Evolutionary conservation across 2,797 vertebrate genomes (phyloP).

Genomic region (Crax fasciolata): DNA sequence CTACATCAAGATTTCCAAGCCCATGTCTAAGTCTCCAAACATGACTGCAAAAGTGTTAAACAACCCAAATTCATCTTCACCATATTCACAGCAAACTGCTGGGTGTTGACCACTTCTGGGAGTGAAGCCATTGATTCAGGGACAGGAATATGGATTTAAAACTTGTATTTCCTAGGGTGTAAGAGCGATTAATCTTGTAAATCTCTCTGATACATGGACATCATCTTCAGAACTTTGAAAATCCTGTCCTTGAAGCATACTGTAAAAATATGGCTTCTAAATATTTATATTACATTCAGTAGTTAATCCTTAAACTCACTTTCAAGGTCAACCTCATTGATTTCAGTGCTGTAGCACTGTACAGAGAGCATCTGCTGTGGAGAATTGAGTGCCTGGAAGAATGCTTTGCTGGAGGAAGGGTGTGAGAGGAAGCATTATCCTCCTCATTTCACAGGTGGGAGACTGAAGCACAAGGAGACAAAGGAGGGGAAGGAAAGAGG

Average conservation of each 20-base stretch:
- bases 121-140: not conserved
- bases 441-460: conserved; percentile 28
- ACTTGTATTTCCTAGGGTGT: not conserved
- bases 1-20: not conserved
- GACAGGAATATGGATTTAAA: not conserved
- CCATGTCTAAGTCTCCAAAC: not conserved
- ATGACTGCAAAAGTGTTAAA: not conserved
- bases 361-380: not conserved
- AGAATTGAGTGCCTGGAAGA: not conserved
- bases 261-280: not conserved
- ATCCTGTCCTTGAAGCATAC: not conserved
- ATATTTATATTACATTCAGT: not conserved
- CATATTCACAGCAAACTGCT: not conserved
- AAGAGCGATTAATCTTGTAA: not conserved
- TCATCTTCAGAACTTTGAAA: not conserved
- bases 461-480: not conserved
- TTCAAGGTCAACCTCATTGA: not conserved
- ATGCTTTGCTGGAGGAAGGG: not conserved
- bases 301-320: not conserved
- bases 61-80: not conserved
- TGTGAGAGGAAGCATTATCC: not conserved
- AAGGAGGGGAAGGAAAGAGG: conserved; percentile 35
- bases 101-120: not conserved
- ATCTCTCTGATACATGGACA: fast-evolving
- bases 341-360: not conserved